Percentiles rank a stretch among this genome's conserved stretches.
Evolutionary conservation across 2,113 vertebrate genomes (phyloP).

Genomic region (Oreochromis tanganicae): DNA sequence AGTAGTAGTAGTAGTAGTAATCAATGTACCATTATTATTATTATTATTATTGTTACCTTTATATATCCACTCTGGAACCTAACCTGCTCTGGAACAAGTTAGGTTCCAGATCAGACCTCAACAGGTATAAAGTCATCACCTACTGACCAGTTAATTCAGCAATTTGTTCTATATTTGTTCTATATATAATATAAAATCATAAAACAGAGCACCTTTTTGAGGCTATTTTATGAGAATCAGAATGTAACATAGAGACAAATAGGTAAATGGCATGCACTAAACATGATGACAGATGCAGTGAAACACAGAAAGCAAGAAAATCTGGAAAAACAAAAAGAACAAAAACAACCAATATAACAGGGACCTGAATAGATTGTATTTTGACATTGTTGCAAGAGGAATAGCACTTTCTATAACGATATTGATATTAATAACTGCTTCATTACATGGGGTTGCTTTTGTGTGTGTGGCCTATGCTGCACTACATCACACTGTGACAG

Average conservation of each 20-base stretch:
- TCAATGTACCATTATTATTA: neutral
- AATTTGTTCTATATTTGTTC: neutral
- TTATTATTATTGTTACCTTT: neutral
- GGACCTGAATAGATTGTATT: neutral
- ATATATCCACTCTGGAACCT: neutral
- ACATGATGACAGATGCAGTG: neutral
- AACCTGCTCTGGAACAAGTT: fast-evolving
- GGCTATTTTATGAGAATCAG: neutral
- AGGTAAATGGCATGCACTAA: neutral
- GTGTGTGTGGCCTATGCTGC: neutral
- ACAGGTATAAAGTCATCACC: neutral
- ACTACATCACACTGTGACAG: neutral
- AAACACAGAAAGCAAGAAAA: neutral
- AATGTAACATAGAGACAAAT: neutral
- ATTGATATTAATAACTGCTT: neutral
- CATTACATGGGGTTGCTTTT: neutral
- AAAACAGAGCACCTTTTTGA: neutral
- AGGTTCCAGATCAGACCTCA: neutral
- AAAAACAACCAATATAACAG: neutral
- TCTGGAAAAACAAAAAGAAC: neutral
- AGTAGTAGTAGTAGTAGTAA: neutral
- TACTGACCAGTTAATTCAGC: neutral
- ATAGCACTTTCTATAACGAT: neutral
- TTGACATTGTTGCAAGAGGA: neutral
- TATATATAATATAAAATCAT: neutral